Conservation (phyloP, 30 jellyfish, hydroid and myxozoan species). For the Calvadosia cruxmelitensis region DNA sequence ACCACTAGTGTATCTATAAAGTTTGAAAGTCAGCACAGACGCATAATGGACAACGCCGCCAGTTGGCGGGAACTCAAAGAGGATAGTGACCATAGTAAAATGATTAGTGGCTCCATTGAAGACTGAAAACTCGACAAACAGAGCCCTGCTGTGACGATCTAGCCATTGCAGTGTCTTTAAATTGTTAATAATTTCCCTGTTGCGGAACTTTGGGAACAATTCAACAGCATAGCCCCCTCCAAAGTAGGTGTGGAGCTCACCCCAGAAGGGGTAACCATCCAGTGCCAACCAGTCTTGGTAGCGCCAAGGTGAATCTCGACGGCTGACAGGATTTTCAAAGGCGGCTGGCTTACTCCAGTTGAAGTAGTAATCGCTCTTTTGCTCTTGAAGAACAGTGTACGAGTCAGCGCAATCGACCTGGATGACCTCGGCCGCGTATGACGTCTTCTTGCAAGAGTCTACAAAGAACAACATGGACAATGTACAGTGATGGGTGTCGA, state of each 20-base stretch:
- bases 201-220: constrained; percentile 77
- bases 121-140: constrained; percentile 68
- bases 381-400: constrained; percentile 36
- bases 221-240: constrained; percentile 97
- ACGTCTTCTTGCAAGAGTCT: constrained; percentile 58
- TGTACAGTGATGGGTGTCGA: too few species aligned
- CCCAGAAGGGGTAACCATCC: constrained; percentile 90
- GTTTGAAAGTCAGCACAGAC: constrained; percentile 72
- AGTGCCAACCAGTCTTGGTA: constrained; percentile 77
- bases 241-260: constrained; percentile 71
- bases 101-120: constrained; percentile 77
- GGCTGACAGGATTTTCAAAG: constrained; percentile 35
- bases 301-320: constrained; percentile 62
- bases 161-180: constrained; percentile 56
- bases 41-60: constrained; percentile 80
- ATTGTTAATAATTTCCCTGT: constrained; percentile 24
- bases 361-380: constrained; percentile 15
- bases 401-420: constrained; percentile 62
- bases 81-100: constrained; percentile 61
- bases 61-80: constrained; percentile 90
- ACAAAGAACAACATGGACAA: too few species aligned
- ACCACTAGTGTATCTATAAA: constrained; percentile 75
- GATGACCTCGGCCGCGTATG: constrained; percentile 28
- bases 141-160: constrained; percentile 90
- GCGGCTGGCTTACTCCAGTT: constrained; percentile 54